Evolutionary conservation across 1,140 invertebrate genomes (phyloP).

Genomic region (Pachypeltis micranthus): DNA sequence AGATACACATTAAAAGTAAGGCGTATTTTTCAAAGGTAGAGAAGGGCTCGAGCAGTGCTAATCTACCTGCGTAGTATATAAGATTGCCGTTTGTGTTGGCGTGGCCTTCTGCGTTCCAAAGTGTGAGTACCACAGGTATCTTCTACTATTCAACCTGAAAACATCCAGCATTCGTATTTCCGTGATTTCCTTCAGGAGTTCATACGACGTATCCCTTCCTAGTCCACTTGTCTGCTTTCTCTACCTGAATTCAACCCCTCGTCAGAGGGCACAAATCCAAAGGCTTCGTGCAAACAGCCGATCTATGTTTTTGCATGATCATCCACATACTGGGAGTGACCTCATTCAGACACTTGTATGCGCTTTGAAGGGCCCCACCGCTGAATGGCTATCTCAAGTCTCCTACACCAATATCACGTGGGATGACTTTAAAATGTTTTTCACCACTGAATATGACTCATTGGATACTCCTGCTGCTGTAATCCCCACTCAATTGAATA

Average conservation of each 20-base stretch:
- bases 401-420: constrained; percentile 15
- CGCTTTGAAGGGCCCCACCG: constrained; percentile 17
- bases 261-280: constrained; percentile 12
- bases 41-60: too few relatives aligned
- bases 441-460: constrained; percentile 10
- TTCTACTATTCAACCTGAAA: background rate
- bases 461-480: constrained; percentile 18
- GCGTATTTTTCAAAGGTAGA: too few relatives aligned
- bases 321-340: constrained; percentile 8
- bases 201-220: background rate
- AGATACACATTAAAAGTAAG: too few relatives aligned
- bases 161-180: background rate
- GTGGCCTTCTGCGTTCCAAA: too few relatives aligned
- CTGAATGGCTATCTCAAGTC: constrained; percentile 15
- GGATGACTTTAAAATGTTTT: constrained; percentile 20
- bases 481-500: constrained; percentile 12
- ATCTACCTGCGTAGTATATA: too few relatives aligned
- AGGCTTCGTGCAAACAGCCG: constrained; percentile 19
- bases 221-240: background rate
- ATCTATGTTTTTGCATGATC: constrained; percentile 14
- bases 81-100: too few relatives aligned
- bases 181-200: background rate
- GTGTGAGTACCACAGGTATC: too few relatives aligned
- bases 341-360: constrained; percentile 16
- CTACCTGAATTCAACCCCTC: constrained; percentile 20